phyloP scores from a whole-genome alignment of 1,140 invertebrate species.

The Papilio xuthus region DNA sequence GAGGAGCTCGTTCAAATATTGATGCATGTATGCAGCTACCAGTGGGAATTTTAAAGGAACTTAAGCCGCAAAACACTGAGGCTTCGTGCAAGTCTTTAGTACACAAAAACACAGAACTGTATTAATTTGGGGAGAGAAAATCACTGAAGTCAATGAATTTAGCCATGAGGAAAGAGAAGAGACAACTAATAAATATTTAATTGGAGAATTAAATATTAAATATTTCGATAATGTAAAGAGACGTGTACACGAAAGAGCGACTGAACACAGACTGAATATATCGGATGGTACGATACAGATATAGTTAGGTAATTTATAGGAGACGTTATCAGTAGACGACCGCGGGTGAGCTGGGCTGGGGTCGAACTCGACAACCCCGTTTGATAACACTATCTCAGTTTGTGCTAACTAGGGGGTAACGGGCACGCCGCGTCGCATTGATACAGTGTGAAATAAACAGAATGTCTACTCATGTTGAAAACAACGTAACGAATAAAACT shows the following conservation, averaged over 20 bases:
- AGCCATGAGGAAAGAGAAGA: constrained; percentile 65
- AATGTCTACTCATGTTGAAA: neutral
- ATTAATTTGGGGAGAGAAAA: constrained; percentile 72
- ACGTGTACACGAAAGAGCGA: constrained; percentile 44
- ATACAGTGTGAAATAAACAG: constrained; percentile 22
- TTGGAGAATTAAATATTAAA: constrained; percentile 35
- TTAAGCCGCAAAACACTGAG: constrained; percentile 38
- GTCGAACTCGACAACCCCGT: constrained; percentile 59
- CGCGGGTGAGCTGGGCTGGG: constrained; percentile 57
- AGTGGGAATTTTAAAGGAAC: constrained; percentile 67
- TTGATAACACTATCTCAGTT: constrained; percentile 66
- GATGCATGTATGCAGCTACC: constrained; percentile 74
- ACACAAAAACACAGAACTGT: constrained; percentile 48
- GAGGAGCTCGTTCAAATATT: constrained; percentile 59
- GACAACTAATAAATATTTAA: constrained; percentile 41
- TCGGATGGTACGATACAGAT: constrained; percentile 45
- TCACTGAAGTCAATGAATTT: constrained; percentile 71
- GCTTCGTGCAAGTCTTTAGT: constrained; percentile 41
- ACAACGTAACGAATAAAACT: neutral
- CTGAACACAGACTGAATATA: constrained; percentile 51
- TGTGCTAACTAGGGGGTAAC: constrained; percentile 73
- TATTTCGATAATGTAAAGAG: neutral
- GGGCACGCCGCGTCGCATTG: constrained; percentile 44
- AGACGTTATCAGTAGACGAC: constrained; percentile 57
- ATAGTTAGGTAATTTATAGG: constrained; percentile 66